phyloP scores from a whole-genome alignment of 2,797 vertebrate genomes.

The Fundulus diaphanus region DNA sequence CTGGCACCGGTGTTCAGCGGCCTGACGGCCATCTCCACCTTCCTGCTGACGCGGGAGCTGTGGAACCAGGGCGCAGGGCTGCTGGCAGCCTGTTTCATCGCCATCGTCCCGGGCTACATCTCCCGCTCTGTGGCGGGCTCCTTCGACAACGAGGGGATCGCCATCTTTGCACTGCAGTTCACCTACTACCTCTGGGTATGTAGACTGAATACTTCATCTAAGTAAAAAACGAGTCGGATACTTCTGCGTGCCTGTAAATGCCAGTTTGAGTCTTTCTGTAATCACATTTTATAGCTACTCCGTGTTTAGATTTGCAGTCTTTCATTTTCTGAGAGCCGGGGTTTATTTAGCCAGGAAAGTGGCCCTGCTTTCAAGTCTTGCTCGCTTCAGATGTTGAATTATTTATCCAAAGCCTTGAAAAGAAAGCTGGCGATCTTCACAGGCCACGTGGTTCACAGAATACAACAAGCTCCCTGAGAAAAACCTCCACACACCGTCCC shows the following conservation, averaged over 20 bases:
- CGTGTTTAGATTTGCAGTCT: not conserved
- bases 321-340: conserved; percentile 4
- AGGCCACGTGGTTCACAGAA: conserved; percentile 34
- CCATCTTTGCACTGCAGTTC: conserved; percentile 93
- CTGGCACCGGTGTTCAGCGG: conserved; percentile 97
- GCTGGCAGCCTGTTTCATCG: conserved; percentile 97
- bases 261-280: too few relatives aligned
- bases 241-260: too few relatives aligned
- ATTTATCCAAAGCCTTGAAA: conserved; percentile 65
- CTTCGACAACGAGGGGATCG: conserved; percentile 98
- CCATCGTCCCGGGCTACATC: conserved; percentile 98
- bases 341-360: conserved; percentile 23
- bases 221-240: not conserved
- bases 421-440: conserved; percentile 38
- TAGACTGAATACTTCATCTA: not conserved
- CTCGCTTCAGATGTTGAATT: conserved; percentile 56
- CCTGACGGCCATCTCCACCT: conserved; percentile 96
- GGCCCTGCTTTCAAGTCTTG: conserved; percentile 37
- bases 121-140: conserved; percentile 97
- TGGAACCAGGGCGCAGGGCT: conserved; percentile 98
- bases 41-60: conserved; percentile 95
- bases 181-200: conserved; percentile 98
- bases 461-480: conserved; percentile 33
- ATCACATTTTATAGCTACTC: not conserved
- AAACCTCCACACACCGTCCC: conserved; percentile 28